Evolutionary conservation across 2,888 invertebrate genomes (phyloP), one percentile per base, ranked within the genome.

Genomic region (Agrilus biguttatus): DNA sequence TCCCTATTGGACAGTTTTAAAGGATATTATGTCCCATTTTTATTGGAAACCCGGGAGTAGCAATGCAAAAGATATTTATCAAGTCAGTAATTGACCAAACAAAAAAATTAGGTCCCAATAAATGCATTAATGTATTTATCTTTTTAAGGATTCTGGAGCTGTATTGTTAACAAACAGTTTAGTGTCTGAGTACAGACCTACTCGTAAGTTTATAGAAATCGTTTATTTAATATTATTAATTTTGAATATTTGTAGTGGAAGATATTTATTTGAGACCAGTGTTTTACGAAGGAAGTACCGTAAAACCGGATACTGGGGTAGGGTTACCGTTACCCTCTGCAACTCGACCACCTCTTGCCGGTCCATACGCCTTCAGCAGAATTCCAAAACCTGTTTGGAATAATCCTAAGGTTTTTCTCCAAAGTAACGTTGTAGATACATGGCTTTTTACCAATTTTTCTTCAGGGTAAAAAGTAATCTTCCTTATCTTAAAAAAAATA

Each of bases 321-420:
- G 65, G 62, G 14, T 47, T 66, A 14, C 56, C 61, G 48, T 64
- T 72, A 36, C 77, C 78, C 56, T 70, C 74, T 0, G 78, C 77
- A 38, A 80, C 80, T 0, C 71, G 87, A 50, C 83, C 88, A 12
- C 88, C 90, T 12, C 68, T 83, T 53, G 89, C 88, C 14, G 91
- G 90, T 23, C 90, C 89, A 28, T 91, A 87, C 63, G 90, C 90
- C 44, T 91, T 90, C 72, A 89, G 89, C 56, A 75, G 87, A 44
- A 78, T 89, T 51, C 91, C 90, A 33, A 73, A 80, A 51, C 86
- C 88, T 32, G 73, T 74, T 49, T 80, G 82, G 78, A 77, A 78
- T 60, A 77, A 80, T 55, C 89, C 89, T 35, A 77, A 86, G 49
- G 79, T 87, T 56, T 85, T 83, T 68, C 76, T 88, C 52, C 77